These are phyloP conservation scores for Meloidogyne exigua DNA, from an alignment of 1,140 invertebrate species.

Conservation along the genomic window DNA sequence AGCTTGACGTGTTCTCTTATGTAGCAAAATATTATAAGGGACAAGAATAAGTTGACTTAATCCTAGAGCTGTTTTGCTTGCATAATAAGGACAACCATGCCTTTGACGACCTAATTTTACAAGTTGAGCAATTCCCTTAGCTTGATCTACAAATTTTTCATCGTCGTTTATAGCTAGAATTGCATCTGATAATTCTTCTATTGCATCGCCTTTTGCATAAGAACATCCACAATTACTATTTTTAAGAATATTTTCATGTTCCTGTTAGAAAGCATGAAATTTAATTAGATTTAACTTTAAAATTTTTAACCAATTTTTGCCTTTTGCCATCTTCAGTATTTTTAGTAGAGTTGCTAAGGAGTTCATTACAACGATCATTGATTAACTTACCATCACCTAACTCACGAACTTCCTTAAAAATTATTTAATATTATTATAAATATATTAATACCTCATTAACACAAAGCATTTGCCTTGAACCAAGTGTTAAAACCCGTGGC, in stretches of 20 bases:
- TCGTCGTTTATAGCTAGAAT: slow-evolving; percentile 30
- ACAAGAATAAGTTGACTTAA: slow-evolving; percentile 64
- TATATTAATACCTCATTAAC: slow-evolving; percentile 9
- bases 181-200: slow-evolving; percentile 52
- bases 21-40: slow-evolving; percentile 74
- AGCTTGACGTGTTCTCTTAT: slow-evolving; percentile 79
- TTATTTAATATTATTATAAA: not conserved
- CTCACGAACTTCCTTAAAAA: slow-evolving; percentile 71
- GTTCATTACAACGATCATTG: slow-evolving; percentile 88
- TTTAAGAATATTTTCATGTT: not conserved
- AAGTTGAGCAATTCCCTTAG: slow-evolving; percentile 27
- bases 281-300: not conserved
- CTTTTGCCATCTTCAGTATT: slow-evolving; percentile 70
- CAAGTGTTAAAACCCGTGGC: slow-evolving; percentile 33
- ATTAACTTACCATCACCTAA: slow-evolving; percentile 79
- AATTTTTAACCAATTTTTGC: not conserved
- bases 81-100: slow-evolving; percentile 59
- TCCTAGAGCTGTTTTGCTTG: slow-evolving; percentile 39
- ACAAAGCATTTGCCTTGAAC: slow-evolving; percentile 30
- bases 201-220: slow-evolving; percentile 46
- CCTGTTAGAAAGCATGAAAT: not conserved
- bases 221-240: slow-evolving; percentile 35
- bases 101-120: slow-evolving; percentile 37
- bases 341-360: slow-evolving; percentile 76
- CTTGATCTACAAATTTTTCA: not conserved